phyloP scores from a whole-genome alignment of 2,113 vertebrate species.

The Amphiprion ocellaris region DNA sequence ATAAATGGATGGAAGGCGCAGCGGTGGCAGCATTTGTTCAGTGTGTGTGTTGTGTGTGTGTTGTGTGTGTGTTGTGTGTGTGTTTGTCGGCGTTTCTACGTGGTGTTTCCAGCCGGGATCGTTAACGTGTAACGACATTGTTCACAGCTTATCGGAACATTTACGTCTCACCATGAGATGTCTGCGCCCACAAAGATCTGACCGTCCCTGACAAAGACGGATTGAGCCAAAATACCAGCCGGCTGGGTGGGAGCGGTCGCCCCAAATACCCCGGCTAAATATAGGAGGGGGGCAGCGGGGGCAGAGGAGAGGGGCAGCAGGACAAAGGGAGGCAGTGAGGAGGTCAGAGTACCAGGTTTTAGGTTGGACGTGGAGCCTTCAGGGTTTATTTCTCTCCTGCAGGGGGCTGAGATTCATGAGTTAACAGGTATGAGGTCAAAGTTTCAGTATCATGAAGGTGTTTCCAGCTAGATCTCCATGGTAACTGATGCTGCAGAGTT shows the following conservation, averaged over 20 bases:
- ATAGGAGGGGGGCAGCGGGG: conserved; percentile 54
- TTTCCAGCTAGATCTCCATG: too few species aligned
- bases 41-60: background rate
- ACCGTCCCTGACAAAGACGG: conserved; percentile 72
- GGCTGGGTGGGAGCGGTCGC: conserved; percentile 15
- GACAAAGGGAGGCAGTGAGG: conserved; percentile 32
- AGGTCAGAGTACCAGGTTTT: conserved; percentile 34
- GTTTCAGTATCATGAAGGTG: too few species aligned
- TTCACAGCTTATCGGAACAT: conserved; percentile 86
- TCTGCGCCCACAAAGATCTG: conserved; percentile 65
- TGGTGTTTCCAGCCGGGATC: conserved; percentile 70
- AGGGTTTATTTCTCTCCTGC: conserved; percentile 26
- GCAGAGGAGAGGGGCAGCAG: conserved; percentile 28
- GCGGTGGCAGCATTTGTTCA: conserved; percentile 24
- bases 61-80: background rate
- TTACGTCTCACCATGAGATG: conserved; percentile 76
- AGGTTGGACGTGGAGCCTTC: conserved; percentile 24
- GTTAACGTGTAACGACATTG: conserved; percentile 83
- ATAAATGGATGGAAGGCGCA: too few species aligned
- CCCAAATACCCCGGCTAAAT: conserved; percentile 73
- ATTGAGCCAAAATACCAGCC: conserved; percentile 72
- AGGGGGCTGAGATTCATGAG: background rate
- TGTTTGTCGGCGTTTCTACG: conserved; percentile 46
- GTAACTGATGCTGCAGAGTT: too few species aligned
- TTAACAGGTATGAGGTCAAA: too few species aligned